A percentile compares a stretch with the other conserved stretches of the same genome.
Evolutionary conservation across 2,797 vertebrate genomes (phyloP).

Genomic region (Poecilia wingei): DNA sequence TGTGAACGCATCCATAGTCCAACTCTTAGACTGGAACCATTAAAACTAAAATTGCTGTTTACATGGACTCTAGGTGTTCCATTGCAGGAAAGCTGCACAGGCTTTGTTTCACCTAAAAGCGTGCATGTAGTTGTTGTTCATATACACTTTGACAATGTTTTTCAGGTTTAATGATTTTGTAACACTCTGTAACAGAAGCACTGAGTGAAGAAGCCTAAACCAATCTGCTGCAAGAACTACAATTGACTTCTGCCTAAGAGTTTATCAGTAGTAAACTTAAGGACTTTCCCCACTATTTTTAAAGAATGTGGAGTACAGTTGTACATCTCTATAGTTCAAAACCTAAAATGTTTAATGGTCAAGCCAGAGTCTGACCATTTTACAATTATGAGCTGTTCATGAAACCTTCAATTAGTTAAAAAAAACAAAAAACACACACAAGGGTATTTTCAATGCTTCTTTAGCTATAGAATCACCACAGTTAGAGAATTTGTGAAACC

Average conservation of each 20-base stretch:
- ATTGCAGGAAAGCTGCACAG: neutral
- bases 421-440: neutral
- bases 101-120: neutral
- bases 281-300: neutral
- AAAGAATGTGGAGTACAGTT: neutral
- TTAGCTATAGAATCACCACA: neutral
- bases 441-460: neutral
- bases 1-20: too few species aligned
- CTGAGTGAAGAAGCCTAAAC: too few species aligned
- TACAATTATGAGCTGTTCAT: neutral
- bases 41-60: neutral
- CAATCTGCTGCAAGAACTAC: neutral
- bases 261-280: neutral
- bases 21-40: neutral
- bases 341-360: too few species aligned
- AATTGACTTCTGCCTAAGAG: neutral
- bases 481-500: neutral
- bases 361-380: too few species aligned
- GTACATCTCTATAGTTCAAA: too few species aligned
- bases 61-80: neutral
- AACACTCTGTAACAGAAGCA: neutral
- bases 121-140: neutral
- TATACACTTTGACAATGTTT: neutral
- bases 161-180: neutral
- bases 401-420: neutral